Base-by-base conservation (phyloP, 2,797 vertebrate genomes). In the Loriculus beryllinus region DNA sequence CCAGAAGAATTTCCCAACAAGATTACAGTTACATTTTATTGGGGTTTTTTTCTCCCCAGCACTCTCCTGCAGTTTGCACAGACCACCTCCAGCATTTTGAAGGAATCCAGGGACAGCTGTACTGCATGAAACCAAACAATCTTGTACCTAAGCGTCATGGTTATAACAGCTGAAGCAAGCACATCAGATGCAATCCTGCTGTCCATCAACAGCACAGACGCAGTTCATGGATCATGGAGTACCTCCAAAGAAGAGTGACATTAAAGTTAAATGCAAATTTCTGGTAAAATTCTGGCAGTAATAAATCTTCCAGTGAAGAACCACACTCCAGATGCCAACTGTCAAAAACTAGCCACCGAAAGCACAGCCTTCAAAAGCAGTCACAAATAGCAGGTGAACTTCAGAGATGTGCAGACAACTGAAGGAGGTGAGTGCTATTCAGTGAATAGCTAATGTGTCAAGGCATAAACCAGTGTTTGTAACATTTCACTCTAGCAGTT, bases 231-330 rank as follows among this genome's bases (percentile, higher is more conserved):
- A 77, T 26, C 69, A 40, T 1, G 2, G 23, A 65, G 22, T 47
- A 45, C 14, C 78, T 91, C 56, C 47, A 72, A 29, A 72, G 26
- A 91, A 29, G 28, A 84, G 49, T 5, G 6, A 47, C 31, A 33
- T n/a, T 69, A 88, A 92, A 93, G 60, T 11, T 31, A 87, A 91
- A 62, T 80, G 39, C 21, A 83, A 77, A 82, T 93, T 78, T 78
- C 68, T 84, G 39, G 59, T 67, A 56, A 71, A 85, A 90, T 5
- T 80, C 40, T 83, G 83, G 35, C 31, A 81, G 25, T 39, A 69
- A 79, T 25, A 64, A 86, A 71, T 33, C 11, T 71, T 48, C 28
- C 3, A 1, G 25, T 9, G 31, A 90, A 87, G 74, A 82, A 68
- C 20, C 22, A 57, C 15, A 16, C 39, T 82, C 52, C 42, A 49